Evolutionary conservation across 2,797 vertebrate genomes (phyloP).

Genomic region (Gymnothorax reevesii): DNA sequence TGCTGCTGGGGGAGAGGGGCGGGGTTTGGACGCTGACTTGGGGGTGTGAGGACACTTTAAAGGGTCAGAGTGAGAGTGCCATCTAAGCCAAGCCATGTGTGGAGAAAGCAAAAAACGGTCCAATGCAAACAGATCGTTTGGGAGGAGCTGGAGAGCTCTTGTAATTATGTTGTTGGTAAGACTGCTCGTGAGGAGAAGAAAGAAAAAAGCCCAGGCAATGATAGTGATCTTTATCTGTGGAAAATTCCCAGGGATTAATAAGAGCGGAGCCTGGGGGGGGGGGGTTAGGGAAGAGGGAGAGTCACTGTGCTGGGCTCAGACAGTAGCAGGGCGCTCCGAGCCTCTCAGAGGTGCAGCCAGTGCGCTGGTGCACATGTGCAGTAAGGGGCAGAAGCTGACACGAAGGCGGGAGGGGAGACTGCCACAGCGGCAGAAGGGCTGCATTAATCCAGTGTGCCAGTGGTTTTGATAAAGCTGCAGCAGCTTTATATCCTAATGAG

Average conservation of each 20-base stretch:
- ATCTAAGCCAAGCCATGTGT: constrained; percentile 35
- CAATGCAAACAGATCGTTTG: constrained; percentile 62
- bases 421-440: background rate
- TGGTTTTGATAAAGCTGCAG: constrained; percentile 19
- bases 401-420: constrained; percentile 32
- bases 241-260: constrained; percentile 56
- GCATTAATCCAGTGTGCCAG: constrained; percentile 10
- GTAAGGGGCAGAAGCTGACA: constrained; percentile 33
- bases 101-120: constrained; percentile 50
- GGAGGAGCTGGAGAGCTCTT: constrained; percentile 52
- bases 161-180: constrained; percentile 49
- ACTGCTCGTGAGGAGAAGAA: constrained; percentile 46
- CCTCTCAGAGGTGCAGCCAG: constrained; percentile 36
- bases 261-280: constrained; percentile 21
- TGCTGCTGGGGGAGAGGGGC: background rate
- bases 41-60: background rate
- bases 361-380: background rate
- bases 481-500: background rate
- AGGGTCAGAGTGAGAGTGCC: background rate
- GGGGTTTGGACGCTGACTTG: background rate
- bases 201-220: constrained; percentile 44
- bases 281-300: background rate
- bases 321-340: constrained; percentile 50
- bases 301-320: constrained; percentile 50
- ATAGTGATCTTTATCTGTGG: constrained; percentile 62